Evolutionary conservation across 2,888 invertebrate species (phyloP).

Genomic region (Labia minor): DNA sequence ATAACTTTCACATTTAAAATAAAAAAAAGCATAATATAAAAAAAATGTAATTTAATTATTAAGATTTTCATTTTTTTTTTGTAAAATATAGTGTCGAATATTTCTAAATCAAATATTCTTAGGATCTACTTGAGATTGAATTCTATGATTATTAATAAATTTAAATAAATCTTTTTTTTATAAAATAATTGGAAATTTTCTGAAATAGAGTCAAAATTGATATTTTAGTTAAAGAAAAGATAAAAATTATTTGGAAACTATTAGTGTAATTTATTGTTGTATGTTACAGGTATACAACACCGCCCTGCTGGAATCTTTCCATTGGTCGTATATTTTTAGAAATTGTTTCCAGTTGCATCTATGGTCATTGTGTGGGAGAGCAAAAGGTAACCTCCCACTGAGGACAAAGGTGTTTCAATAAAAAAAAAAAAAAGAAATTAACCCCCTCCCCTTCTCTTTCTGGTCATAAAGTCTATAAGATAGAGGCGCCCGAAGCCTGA

Average conservation of each 20-base stretch:
- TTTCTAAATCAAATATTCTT: no score
- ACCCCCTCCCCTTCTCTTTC: constrained; percentile 1
- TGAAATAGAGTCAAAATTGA: neutral
- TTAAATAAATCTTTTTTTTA: neutral
- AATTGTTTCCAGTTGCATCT: neutral
- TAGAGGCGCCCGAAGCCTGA: constrained; percentile 1
- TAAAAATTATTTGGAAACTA: neutral
- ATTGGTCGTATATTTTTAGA: neutral
- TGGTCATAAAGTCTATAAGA: neutral
- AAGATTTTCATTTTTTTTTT: no score
- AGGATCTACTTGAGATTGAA: no score
- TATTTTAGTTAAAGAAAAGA: neutral
- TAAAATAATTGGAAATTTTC: neutral
- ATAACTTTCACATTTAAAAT: no score
- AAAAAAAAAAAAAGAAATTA: neutral
- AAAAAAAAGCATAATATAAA: no score
- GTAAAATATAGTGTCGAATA: no score
- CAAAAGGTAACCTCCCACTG: neutral
- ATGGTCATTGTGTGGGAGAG: neutral
- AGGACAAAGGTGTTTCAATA: neutral
- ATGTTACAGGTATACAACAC: neutral
- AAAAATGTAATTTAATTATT: no score
- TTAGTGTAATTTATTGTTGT: neutral
- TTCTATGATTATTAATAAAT: no score
- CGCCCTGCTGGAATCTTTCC: neutral